phyloP scores from a whole-genome alignment of 2,797 vertebrate genomes.

The Apogon talboti region DNA sequence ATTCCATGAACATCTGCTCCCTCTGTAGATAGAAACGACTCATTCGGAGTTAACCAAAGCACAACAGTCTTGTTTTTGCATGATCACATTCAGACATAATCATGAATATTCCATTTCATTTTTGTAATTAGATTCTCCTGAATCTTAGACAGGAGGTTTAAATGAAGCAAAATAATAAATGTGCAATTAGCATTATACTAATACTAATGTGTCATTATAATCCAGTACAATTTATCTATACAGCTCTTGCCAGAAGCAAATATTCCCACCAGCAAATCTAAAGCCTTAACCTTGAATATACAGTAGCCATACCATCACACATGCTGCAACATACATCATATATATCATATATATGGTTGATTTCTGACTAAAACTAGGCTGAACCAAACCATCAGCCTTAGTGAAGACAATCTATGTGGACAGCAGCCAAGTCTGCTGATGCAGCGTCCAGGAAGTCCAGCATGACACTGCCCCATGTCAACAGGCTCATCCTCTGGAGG shows the following conservation, averaged over 20 bases:
- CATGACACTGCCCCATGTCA: constrained; percentile 22
- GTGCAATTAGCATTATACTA: too few relatives aligned
- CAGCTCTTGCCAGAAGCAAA: constrained; percentile 1
- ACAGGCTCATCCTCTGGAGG: constrained; percentile 11
- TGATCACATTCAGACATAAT: too few relatives aligned
- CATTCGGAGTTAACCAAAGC: too few relatives aligned
- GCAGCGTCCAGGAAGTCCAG: constrained; percentile 21
- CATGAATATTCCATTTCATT: too few relatives aligned
- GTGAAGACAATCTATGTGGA: constrained; percentile 71
- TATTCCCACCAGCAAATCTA: constrained; percentile 10
- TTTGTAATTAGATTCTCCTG: too few relatives aligned
- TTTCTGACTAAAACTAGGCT: constrained; percentile 50
- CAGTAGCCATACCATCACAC: not conserved
- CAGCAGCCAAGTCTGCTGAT: constrained; percentile 36
- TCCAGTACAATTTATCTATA: too few relatives aligned
- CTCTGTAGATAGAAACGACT: too few relatives aligned
- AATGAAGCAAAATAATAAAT: too few relatives aligned
- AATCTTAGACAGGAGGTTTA: too few relatives aligned
- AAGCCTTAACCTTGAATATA: constrained; percentile 22
- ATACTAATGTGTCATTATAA: too few relatives aligned
- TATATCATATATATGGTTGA: constrained; percentile 51
- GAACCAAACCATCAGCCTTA: constrained; percentile 41
- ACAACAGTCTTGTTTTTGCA: too few relatives aligned
- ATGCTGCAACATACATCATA: constrained; percentile 30
- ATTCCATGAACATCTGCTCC: too few relatives aligned